A percentile compares a stretch with the other conserved stretches of the same genome.
phyloP scores from a whole-genome alignment of 2,888 invertebrate genomes.

The Drosophila pseudotalamancana region DNA sequence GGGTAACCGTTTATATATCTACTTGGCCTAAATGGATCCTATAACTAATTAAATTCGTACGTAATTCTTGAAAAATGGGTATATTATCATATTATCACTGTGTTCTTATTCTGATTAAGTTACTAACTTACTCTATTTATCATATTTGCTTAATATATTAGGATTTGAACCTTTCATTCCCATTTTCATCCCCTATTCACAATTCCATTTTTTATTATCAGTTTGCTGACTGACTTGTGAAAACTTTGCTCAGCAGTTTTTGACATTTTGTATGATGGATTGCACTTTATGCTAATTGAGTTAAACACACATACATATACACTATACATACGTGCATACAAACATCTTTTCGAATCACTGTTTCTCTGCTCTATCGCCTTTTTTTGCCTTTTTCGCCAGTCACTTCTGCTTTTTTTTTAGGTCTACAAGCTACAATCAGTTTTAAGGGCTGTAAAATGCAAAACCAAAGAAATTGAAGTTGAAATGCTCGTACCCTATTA shows the following conservation, averaged over 20 bases:
- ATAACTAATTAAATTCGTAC: too few relatives aligned
- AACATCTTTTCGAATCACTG: constrained; percentile 22
- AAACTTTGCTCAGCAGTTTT: constrained; percentile 82
- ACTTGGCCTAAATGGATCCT: too few relatives aligned
- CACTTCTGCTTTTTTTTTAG: constrained; percentile 59
- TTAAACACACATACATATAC: constrained; percentile 65
- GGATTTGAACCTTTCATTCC: constrained; percentile 30
- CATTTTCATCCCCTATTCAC: constrained; percentile 47
- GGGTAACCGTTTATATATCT: too few relatives aligned
- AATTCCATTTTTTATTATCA: constrained; percentile 56
- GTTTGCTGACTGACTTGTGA: constrained; percentile 67
- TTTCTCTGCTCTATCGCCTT: constrained; percentile 9
- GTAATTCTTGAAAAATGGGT: neutral
- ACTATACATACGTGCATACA: constrained; percentile 23
- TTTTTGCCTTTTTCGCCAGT: constrained; percentile 30
- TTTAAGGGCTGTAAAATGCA: constrained; percentile 22
- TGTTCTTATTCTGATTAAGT: constrained; percentile 47
- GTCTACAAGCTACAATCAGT: too few relatives aligned
- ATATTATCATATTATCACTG: too few relatives aligned
- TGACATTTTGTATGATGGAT: constrained; percentile 83
- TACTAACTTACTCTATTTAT: constrained; percentile 48
- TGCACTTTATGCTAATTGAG: constrained; percentile 81
- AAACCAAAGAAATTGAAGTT: neutral
- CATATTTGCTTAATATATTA: constrained; percentile 78
- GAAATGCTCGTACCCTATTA: neutral